phyloP scores from a whole-genome alignment of 1,140 invertebrate species.

The Drosophila sturtevanti region DNA sequence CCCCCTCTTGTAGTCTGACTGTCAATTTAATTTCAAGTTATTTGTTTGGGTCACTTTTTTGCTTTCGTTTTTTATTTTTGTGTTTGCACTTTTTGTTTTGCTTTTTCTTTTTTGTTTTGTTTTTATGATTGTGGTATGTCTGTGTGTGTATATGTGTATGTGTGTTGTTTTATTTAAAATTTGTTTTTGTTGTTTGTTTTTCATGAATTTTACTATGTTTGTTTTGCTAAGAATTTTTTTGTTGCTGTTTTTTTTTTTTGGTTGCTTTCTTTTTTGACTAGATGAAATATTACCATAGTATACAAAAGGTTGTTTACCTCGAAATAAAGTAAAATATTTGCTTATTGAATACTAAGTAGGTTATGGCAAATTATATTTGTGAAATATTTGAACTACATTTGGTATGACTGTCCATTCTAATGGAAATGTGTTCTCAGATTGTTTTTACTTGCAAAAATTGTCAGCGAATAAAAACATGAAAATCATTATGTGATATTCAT shows the following conservation, averaged over 20 bases:
- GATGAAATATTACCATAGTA: neutral
- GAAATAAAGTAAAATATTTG: neutral
- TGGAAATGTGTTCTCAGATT: too few relatives aligned
- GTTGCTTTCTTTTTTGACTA: neutral
- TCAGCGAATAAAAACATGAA: too few relatives aligned
- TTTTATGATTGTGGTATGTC: neutral
- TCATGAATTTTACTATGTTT: slow-evolving; percentile 56
- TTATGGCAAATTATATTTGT: neutral
- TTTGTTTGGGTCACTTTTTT: slow-evolving; percentile 54
- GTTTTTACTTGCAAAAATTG: too few relatives aligned
- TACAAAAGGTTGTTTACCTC: slow-evolving; percentile 3
- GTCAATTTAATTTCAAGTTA: slow-evolving; percentile 64
- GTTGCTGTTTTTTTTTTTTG: neutral
- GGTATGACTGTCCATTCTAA: neutral
- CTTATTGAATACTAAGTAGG: neutral
- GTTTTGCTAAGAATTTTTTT: slow-evolving; percentile 32
- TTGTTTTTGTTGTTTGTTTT: slow-evolving; percentile 38
- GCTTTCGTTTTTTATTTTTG: slow-evolving; percentile 21
- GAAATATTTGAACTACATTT: neutral
- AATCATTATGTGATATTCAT: too few relatives aligned
- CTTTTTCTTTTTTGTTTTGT: slow-evolving; percentile 13
- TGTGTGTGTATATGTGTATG: slow-evolving; percentile 22
- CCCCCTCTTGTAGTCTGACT: slow-evolving; percentile 2
- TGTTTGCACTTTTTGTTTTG: slow-evolving; percentile 29
- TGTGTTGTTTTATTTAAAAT: slow-evolving; percentile 47